Base-by-base conservation (phyloP, 37 sponge, comb jelly and placozoan species). In the Eunapius fragilis region DNA sequence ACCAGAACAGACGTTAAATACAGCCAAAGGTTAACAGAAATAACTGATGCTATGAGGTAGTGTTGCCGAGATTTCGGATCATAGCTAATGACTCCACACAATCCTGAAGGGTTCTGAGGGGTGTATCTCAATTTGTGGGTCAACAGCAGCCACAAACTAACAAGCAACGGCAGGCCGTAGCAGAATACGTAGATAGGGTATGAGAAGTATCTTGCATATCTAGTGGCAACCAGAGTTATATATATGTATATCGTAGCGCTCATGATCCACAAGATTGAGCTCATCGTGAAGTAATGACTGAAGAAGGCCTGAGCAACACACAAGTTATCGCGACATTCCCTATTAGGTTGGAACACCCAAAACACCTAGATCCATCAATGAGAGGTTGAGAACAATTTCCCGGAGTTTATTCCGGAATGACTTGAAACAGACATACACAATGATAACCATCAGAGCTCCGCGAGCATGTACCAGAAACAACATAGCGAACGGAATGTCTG, bases 1-100 rank as follows among this genome's bases (percentile, higher is more conserved):
- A 82, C 68, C 2, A 91, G 71, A 34, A 86, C 28, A 58, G 77
- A 82, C 4, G 87, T 91, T 27, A 91, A 67, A 25, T 72, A 74
- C 6, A 86, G 78, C 91, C 91, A 91, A 47, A 91, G 72, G 47
- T 91, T 74, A 25, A 86, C 82, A 11, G 87, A 79, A 69, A 86
- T 58, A 2, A 81, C 27, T 2, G 31, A 14, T 0, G 69, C 87
- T 3, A 78, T 58, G 37, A 84, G 47, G 36, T 82, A 71, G 32
- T 71, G 47, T 23, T 69, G 68, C 14, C 28, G 25, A 48, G 32
- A 28, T 58, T 27, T 32, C 27, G 67, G 67, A 80, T 80, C 11
- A 25, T 30, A 27, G 25, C 6, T 80, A 17, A 83, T 71, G 58
- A 82, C 31, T 6, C 67, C 47, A 37, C 89, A 88, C 84, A 79